Evolutionary conservation across 2,888 invertebrate genomes (phyloP).

Genomic region (Nomada goodeniana): DNA sequence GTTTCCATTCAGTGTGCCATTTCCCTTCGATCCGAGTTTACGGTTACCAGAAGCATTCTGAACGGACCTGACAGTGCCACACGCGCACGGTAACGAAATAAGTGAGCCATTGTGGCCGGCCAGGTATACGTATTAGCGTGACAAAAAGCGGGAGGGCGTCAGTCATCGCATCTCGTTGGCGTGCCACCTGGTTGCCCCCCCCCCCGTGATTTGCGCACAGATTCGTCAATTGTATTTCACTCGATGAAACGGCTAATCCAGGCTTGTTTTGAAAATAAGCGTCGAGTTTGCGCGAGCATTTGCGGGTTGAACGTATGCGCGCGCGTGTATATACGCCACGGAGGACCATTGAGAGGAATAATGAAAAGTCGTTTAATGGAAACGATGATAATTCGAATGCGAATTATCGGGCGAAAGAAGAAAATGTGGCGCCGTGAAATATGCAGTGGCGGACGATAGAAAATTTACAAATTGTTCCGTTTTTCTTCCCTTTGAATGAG

Average conservation of each 20-base stretch:
- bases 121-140: conserved; percentile 68
- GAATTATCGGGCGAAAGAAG: conserved; percentile 31
- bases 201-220: conserved; percentile 43
- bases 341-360: conserved; percentile 20
- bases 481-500: no score
- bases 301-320: no score
- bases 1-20: conserved; percentile 51
- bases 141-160: conserved; percentile 41
- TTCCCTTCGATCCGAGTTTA: conserved; percentile 62
- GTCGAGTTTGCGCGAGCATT: conserved; percentile 21
- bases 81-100: conserved; percentile 68
- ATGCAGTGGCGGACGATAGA: neutral
- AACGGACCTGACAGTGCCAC: conserved; percentile 25
- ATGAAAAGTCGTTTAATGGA: conserved; percentile 20
- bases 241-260: conserved; percentile 67
- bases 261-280: conserved; percentile 75
- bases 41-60: conserved; percentile 12
- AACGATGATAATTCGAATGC: conserved; percentile 31
- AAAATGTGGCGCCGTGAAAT: neutral
- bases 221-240: conserved; percentile 51
- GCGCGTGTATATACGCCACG: neutral
- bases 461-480: no score
- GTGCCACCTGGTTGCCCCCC: conserved; percentile 54
- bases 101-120: conserved; percentile 66
- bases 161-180: conserved; percentile 57